Evolutionary conservation across 2,797 vertebrate genomes (phyloP).

Genomic region (Leucoraja ocellata): DNA sequence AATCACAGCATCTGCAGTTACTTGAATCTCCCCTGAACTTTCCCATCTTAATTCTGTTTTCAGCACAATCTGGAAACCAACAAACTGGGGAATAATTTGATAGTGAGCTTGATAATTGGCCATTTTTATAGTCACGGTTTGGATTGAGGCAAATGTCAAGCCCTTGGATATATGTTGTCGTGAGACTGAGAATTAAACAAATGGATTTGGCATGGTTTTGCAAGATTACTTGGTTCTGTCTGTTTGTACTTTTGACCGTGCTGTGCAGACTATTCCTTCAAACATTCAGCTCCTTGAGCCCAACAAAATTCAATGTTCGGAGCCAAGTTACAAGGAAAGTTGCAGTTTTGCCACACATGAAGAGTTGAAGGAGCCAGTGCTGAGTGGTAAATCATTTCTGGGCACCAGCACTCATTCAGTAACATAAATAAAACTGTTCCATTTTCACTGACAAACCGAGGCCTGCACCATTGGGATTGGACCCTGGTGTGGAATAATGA

Average conservation of each 20-base stretch:
- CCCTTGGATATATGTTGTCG: background rate
- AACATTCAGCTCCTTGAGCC: background rate
- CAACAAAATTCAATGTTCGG: background rate
- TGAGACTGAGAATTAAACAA: constrained; percentile 11
- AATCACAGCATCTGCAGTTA: too few relatives aligned
- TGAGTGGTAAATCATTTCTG: background rate
- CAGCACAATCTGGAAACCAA: background rate
- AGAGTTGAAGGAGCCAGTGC: background rate
- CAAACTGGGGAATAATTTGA: background rate
- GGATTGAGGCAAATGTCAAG: background rate
- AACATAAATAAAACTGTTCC: background rate
- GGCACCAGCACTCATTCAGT: background rate
- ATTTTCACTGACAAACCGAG: background rate
- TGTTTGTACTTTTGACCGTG: background rate
- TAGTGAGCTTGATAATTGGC: too few relatives aligned
- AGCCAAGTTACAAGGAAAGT: constrained; percentile 6
- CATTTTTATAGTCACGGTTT: background rate
- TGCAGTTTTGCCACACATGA: background rate
- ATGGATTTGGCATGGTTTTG: background rate
- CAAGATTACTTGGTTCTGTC: background rate
- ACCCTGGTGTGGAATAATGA: background rate
- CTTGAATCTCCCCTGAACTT: too few relatives aligned
- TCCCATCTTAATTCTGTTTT: background rate
- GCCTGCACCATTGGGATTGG: background rate
- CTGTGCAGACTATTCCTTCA: constrained; percentile 2